A percentile compares a stretch with the other conserved stretches of the same genome.
Conservation (phyloP, 2,888 invertebrate genomes). For the Frankliniella intonsa region DNA sequence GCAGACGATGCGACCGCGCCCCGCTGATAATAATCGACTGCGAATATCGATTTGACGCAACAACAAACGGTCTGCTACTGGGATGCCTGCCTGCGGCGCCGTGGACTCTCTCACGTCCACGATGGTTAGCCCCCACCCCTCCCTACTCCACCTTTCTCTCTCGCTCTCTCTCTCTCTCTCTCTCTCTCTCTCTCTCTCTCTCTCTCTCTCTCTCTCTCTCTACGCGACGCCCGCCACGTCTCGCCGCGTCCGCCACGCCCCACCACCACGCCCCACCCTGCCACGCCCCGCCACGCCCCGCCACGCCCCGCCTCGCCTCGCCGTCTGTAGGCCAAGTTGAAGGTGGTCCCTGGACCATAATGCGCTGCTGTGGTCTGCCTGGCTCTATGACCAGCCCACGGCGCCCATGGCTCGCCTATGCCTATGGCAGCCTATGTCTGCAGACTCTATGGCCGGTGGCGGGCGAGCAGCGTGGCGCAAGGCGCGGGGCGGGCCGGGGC, state of each 20-base stretch:
- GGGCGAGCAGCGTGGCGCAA: too few species aligned
- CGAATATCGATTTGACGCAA: background rate
- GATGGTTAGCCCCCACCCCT: background rate
- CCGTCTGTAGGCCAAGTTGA: background rate
- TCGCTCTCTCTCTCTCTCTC: conserved; percentile 27
- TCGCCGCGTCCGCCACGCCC: background rate
- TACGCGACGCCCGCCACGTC: conserved; percentile 7
- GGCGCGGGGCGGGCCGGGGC: too few species aligned
- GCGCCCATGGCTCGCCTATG: background rate
- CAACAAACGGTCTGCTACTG: background rate
- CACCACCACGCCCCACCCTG: background rate
- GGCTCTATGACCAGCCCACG: background rate
- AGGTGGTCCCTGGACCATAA: too few species aligned
- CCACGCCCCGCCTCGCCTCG: background rate
- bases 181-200: conserved; percentile 31
- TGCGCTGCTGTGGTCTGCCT: background rate
- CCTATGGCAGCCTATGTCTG: background rate
- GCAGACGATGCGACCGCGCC: background rate
- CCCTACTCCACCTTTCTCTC: background rate
- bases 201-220: conserved; percentile 29
- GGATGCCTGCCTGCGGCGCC: background rate
- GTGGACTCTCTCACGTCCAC: background rate
- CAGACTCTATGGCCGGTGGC: background rate
- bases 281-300: background rate
- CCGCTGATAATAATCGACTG: background rate